Evolutionary conservation across 2,113 vertebrate genomes (phyloP).

Genomic region (Pangasianodon hypophthalmus): DNA sequence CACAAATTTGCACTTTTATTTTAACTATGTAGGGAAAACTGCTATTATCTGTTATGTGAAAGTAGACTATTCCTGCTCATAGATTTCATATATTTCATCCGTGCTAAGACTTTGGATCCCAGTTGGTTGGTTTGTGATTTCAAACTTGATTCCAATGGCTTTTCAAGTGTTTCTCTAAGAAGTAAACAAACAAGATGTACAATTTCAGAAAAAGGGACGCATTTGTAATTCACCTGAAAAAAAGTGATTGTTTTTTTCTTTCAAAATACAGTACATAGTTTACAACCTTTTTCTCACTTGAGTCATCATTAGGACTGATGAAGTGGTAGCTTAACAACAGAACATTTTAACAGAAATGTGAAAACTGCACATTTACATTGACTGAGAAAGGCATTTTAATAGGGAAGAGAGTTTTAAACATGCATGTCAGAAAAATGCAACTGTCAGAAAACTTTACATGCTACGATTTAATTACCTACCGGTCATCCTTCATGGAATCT

Average conservation of each 20-base stretch:
- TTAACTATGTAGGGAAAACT: not conserved
- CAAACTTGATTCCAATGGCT: conserved; percentile 43
- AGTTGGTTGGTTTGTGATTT: conserved; percentile 51
- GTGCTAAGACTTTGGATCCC: conserved; percentile 58
- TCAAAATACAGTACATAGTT: not conserved
- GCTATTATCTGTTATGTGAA: conserved; percentile 17
- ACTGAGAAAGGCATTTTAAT: not conserved
- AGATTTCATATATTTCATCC: conserved; percentile 61
- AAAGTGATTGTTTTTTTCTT: not conserved
- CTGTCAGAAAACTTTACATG: not conserved
- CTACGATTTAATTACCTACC: conserved; percentile 20
- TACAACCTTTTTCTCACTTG: too few relatives aligned
- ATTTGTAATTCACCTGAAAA: not conserved
- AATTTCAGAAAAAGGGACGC: not conserved
- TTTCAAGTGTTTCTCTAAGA: conserved; percentile 63
- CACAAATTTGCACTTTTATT: not conserved
- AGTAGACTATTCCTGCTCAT: conserved; percentile 42
- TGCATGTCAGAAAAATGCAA: not conserved
- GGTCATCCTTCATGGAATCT: conserved; percentile 34
- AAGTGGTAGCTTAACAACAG: too few relatives aligned
- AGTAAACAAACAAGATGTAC: conserved; percentile 46
- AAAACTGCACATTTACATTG: not conserved
- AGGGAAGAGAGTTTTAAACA: not conserved
- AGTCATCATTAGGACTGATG: too few relatives aligned
- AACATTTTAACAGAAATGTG: too few relatives aligned